Evolutionary conservation across 23 tunicate genomes (phyloP).

Genomic region (Styela clava): DNA sequence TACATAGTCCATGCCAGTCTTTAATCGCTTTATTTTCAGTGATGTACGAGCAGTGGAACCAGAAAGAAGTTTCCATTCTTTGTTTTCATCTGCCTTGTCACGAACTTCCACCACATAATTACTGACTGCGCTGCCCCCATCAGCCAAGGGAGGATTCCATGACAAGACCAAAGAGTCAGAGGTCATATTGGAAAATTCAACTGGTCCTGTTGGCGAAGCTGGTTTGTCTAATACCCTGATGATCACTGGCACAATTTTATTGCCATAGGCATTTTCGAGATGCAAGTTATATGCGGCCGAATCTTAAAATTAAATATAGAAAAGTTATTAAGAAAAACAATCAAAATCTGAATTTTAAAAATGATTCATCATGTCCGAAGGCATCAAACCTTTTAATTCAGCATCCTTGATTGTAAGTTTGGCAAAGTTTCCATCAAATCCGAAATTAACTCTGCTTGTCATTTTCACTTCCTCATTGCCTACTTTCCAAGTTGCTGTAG

Average conservation of each 20-base stretch:
- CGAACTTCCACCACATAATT: constrained; percentile 88
- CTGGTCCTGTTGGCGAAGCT: constrained; percentile 79
- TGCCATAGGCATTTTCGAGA: constrained; percentile 75
- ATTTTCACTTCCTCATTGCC: constrained; percentile 57
- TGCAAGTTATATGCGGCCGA: constrained; percentile 57
- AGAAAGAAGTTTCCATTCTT: constrained; percentile 78
- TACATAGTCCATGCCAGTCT: constrained; percentile 67
- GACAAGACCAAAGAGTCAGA: constrained; percentile 75
- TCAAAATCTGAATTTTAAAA: not conserved
- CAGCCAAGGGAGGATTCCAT: constrained; percentile 83
- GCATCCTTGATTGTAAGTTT: constrained; percentile 77
- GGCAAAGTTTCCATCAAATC: constrained; percentile 21
- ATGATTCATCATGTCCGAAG: not conserved
- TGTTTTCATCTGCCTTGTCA: constrained; percentile 55
- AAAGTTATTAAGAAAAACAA: not conserved
- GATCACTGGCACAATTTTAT: constrained; percentile 61
- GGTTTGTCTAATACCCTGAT: constrained; percentile 84
- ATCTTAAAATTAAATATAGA: constrained; percentile 29
- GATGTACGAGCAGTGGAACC: constrained; percentile 68
- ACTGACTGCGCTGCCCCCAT: constrained; percentile 90
- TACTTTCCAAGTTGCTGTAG: constrained; percentile 61
- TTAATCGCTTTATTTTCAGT: constrained; percentile 62
- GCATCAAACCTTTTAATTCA: constrained; percentile 10
- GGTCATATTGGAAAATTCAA: constrained; percentile 74
- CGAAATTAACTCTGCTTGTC: constrained; percentile 60